Percentiles rank a stretch among this genome's conserved stretches.
Conservation (phyloP, 2,113 vertebrate species). For the Etheostoma spectabile region DNA sequence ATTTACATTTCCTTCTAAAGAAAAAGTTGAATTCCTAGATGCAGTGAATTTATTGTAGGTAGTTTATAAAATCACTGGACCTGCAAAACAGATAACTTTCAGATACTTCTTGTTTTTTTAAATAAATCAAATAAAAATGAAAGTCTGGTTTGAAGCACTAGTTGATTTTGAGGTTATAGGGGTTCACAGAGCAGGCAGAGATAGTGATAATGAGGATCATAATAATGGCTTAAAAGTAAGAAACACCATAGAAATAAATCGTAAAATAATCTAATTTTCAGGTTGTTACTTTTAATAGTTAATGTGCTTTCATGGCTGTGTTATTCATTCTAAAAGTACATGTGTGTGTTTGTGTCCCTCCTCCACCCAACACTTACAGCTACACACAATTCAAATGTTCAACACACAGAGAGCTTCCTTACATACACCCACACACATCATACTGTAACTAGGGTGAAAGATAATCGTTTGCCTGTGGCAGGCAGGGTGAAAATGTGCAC, state of each 20-base stretch:
- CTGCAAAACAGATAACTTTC: too few species aligned
- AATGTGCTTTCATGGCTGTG: background rate
- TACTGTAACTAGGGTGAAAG: background rate
- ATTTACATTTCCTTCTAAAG: background rate
- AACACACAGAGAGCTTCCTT: background rate
- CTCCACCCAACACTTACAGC: conserved; percentile 28
- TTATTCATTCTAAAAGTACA: background rate
- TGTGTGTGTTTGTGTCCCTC: background rate
- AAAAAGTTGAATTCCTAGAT: background rate
- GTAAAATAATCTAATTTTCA: background rate
- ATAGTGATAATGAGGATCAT: too few species aligned
- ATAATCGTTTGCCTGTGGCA: background rate
- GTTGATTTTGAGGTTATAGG: too few species aligned
- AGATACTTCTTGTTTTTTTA: too few species aligned
- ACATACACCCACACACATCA: background rate
- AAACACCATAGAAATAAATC: background rate
- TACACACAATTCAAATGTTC: background rate
- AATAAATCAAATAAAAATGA: background rate
- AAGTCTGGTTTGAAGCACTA: background rate
- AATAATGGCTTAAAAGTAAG: too few species aligned
- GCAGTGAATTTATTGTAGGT: background rate
- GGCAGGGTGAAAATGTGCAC: too few species aligned
- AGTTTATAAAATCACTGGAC: background rate
- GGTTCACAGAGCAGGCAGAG: too few species aligned
- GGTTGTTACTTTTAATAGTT: background rate